Base-by-base conservation (phyloP, 2,113 vertebrate genomes). In the Phylloscopus whistleri region DNA sequence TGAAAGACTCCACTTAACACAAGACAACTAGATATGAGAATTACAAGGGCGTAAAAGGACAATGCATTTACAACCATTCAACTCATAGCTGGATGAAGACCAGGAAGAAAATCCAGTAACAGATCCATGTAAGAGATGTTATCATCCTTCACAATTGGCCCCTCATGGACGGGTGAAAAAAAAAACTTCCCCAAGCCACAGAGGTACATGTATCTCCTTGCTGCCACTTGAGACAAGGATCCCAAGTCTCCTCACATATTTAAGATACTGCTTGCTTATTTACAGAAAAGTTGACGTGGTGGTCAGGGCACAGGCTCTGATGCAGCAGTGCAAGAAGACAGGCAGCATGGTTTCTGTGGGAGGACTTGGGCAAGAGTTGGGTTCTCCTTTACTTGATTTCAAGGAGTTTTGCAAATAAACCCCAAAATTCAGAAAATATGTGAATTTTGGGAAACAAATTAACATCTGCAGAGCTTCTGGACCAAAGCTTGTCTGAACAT, bases 1-100 rank as follows among this genome's bases (percentile, higher is more conserved):
- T 37, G 41, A 78, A 88, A 77, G 72, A 70, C 28, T 86, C 26
- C 52, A 49, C 37, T 86, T 89, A 92, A 79, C 10, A 62, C 44
- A 43, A 85, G 35, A 52, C 48, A 67, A 49, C 53, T 52, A n/a
- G 19, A 33, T 80, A 63, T 27, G 28, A 87, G 56, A 74, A 86
- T 81, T 81, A 84, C 24, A 52, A 30, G 20, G 30, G 17, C 17
- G 2, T 31, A 58, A 88, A 69, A 89, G 30, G 76, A 77, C 48
- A 46, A 7, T 60, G 39, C 44, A 37, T 74, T 93, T 93, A 86
- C 56, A 83, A 51, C 13, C 48, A 70, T 70, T 87, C 56, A 52
- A 18, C 30, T 81, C 48, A 49, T 19, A 60, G 20, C 33, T 88
- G 64, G 23, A 83, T 24, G 55, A 94, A 77, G 24, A 48, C 48